A percentile compares a stretch with the other conserved stretches of the same genome.
Evolutionary conservation across 2,888 invertebrate species (phyloP).

Genomic region (Pollenia labialis): DNA sequence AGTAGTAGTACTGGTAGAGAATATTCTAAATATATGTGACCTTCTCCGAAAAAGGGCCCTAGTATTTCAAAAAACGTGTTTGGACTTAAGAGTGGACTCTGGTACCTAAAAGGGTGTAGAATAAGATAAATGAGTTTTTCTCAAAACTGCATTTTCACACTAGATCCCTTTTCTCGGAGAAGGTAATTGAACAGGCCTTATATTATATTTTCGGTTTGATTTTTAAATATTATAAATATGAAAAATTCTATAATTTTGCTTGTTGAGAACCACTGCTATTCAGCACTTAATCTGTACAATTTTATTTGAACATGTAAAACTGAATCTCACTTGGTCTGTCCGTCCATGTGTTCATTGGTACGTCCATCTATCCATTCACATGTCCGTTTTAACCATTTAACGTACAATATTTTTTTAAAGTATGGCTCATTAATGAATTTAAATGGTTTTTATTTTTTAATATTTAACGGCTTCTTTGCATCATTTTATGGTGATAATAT

Average conservation of each 20-base stretch:
- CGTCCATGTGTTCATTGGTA: constrained; percentile 25
- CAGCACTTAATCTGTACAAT: constrained; percentile 9
- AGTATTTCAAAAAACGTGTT: too few relatives aligned
- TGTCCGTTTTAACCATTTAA: constrained; percentile 52
- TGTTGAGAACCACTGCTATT: constrained; percentile 38
- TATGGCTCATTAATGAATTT: constrained; percentile 84
- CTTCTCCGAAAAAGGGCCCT: too few relatives aligned
- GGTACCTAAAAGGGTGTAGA: too few relatives aligned
- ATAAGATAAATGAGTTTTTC: too few relatives aligned
- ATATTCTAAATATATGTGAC: too few relatives aligned
- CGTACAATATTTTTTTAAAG: constrained; percentile 72
- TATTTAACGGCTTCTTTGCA: constrained; percentile 83
- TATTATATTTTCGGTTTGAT: too few relatives aligned
- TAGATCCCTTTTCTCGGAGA: too few relatives aligned
- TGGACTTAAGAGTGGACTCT: too few relatives aligned
- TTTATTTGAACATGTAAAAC: constrained; percentile 43
- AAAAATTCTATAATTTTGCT: background rate
- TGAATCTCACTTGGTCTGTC: constrained; percentile 17
- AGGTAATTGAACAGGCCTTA: too few relatives aligned
- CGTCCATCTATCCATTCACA: constrained; percentile 50
- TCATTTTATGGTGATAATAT: constrained; percentile 83
- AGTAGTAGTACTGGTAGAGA: too few relatives aligned
- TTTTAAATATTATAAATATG: too few relatives aligned
- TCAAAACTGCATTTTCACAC: too few relatives aligned
- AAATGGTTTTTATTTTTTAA: constrained; percentile 84